phyloP scores from a whole-genome alignment of 2,797 vertebrate genomes.

The Esox lucius region DNA sequence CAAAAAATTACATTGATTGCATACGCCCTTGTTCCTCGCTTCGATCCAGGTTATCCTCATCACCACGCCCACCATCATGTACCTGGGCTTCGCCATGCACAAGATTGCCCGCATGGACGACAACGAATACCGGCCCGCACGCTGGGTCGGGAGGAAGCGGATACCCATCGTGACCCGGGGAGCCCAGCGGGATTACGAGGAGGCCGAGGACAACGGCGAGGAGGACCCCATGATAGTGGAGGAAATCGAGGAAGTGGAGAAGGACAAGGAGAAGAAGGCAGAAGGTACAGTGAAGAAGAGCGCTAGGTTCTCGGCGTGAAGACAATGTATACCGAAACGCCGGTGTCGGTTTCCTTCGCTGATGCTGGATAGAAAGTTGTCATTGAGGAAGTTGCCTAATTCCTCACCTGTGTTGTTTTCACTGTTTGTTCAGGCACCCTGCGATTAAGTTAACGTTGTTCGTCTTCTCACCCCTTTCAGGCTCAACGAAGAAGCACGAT shows the following conservation, averaged over 20 bases:
- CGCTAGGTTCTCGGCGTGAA: neutral
- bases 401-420: neutral
- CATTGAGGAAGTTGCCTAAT: neutral
- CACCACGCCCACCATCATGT: slow-evolving; percentile 85
- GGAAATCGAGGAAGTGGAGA: slow-evolving; percentile 78
- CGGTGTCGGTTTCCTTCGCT: neutral
- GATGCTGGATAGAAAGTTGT: neutral
- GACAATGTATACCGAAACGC: neutral
- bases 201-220: slow-evolving; percentile 83
- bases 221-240: slow-evolving; percentile 90
- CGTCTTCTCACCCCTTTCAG: slow-evolving; percentile 20
- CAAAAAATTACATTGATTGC: neutral
- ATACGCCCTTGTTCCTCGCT: neutral
- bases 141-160: slow-evolving; percentile 49
- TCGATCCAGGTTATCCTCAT: slow-evolving; percentile 83
- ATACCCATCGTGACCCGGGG: slow-evolving; percentile 75
- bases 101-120: slow-evolving; percentile 76
- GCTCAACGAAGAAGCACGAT: slow-evolving; percentile 70
- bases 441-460: neutral
- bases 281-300: slow-evolving; percentile 32
- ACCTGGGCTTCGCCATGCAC: slow-evolving; percentile 90
- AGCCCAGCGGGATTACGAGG: slow-evolving; percentile 80
- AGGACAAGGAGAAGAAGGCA: slow-evolving; percentile 50
- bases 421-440: neutral
- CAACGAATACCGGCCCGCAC: slow-evolving; percentile 51